Evolutionary conservation across 92 coral and sea anemone genomes (phyloP), one percentile per base, ranked within the genome.

Genomic region (Porites evermanni): DNA sequence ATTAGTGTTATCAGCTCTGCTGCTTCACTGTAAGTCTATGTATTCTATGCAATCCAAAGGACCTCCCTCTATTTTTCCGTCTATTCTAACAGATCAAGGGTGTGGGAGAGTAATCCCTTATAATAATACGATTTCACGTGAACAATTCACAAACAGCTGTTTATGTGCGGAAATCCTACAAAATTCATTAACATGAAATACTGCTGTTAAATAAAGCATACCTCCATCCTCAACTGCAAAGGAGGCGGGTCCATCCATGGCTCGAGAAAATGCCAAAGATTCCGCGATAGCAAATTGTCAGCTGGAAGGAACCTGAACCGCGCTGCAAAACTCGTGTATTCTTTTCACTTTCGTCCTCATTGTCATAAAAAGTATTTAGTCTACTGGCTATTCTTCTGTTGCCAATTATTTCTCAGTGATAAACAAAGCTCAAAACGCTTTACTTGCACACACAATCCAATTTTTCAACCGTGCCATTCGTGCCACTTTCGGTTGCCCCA

Each of bases 201-300:
- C 20, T 60, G 21, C 16, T 32, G 2, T 32, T 1, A 8, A 2
- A 58, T 17, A 59, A 29, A 72, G 23, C 19, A 69, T 70, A 82
- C 86, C 86, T 82, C 79, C 86, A 47, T 82, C 86, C 70, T 82
- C 86, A 44, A 72, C 72, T 53, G n/a, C 17, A 71, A 82, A 71
- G 56, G 86, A 47, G 51, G 79, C 47, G 38, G 86, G 86, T 59
- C 86, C 86, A 38, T 82, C 86, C 86, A 82, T 82, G 79, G 50
- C 53, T 58, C 72, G 72, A 38, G 79, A 59, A 21, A 82, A 79
- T 71, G 86, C 79, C 86, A 82, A 11, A 11, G 4, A 56, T 82
- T 54, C 79, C 86, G 61, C 64, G 72, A 50, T 11, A 9, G 44
- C 19, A 51, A 71, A 70, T 72, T 70, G 72, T 79, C 86, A 58